Percentiles rank a stretch among this genome's conserved stretches.
phyloP scores from a whole-genome alignment of 2,797 vertebrate genomes.

The Tangara arthus region DNA sequence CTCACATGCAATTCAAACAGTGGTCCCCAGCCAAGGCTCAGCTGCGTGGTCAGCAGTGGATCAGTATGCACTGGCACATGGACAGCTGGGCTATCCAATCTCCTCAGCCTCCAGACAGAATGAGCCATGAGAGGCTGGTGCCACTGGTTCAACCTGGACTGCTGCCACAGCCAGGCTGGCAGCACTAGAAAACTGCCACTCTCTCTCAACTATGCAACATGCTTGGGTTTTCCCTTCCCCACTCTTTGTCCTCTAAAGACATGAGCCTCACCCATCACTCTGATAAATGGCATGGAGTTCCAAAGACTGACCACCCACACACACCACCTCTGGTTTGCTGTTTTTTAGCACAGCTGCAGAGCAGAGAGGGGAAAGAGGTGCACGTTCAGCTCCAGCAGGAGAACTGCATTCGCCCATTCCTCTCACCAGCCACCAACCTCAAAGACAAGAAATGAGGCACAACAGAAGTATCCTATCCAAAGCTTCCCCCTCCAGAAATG shows the following conservation, averaged over 20 bases:
- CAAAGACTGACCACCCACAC: neutral
- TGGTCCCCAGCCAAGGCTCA: neutral
- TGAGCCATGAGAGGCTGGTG: neutral
- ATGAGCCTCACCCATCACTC: neutral
- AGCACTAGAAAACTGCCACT: neutral
- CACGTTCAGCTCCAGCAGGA: neutral
- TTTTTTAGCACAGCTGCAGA: neutral
- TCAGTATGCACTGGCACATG: neutral
- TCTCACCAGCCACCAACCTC: neutral
- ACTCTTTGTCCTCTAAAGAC: neutral
- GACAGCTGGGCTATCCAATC: neutral
- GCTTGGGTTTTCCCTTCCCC: neutral
- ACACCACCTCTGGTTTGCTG: neutral
- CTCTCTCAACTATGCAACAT: fast-evolving
- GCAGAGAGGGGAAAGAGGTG: neutral
- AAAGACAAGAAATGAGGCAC: neutral
- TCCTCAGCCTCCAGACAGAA: neutral
- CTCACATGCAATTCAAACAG: neutral
- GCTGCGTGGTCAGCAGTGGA: fast-evolving
- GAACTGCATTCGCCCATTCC: fast-evolving
- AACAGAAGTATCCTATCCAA: neutral
- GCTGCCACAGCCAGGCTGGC: neutral
- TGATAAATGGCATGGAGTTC: neutral
- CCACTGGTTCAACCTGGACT: neutral
- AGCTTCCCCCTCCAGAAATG: neutral